Conservation (phyloP, 2,113 vertebrate genomes). For the Psettodes erumei region DNA sequence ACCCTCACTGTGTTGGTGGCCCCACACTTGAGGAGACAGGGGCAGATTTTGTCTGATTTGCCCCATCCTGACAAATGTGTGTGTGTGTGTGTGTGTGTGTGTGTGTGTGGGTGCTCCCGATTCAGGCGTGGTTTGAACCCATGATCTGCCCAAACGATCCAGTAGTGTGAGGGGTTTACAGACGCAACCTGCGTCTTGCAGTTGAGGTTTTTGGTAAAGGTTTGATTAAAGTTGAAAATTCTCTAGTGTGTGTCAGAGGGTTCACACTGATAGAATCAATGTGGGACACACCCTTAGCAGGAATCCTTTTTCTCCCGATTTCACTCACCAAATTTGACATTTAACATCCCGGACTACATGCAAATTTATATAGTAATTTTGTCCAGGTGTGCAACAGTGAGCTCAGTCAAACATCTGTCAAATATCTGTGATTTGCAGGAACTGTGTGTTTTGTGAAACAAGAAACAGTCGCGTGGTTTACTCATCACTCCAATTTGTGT, state of each 20-base stretch:
- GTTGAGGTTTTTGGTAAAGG: no score
- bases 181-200: no score
- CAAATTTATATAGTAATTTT: not conserved
- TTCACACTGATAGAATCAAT: not conserved
- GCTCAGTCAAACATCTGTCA: not conserved
- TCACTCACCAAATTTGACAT: not conserved
- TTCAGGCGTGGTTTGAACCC: no score
- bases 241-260: not conserved
- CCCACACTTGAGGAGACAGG: no score
- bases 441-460: not conserved
- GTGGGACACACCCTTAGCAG: slow-evolving; percentile 4
- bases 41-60: no score
- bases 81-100: no score
- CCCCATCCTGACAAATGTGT: no score
- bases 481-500: not conserved
- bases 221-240: no score
- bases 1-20: not conserved
- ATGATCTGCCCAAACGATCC: no score
- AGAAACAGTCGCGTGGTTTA: not conserved
- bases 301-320: not conserved
- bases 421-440: not conserved
- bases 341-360: not conserved
- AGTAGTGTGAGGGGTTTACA: no score
- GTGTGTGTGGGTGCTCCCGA: no score
- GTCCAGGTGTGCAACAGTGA: not conserved